Evolutionary conservation across 2,888 invertebrate genomes (phyloP), one percentile per base, ranked within the genome.

Genomic region (Dioctria linearis): DNA sequence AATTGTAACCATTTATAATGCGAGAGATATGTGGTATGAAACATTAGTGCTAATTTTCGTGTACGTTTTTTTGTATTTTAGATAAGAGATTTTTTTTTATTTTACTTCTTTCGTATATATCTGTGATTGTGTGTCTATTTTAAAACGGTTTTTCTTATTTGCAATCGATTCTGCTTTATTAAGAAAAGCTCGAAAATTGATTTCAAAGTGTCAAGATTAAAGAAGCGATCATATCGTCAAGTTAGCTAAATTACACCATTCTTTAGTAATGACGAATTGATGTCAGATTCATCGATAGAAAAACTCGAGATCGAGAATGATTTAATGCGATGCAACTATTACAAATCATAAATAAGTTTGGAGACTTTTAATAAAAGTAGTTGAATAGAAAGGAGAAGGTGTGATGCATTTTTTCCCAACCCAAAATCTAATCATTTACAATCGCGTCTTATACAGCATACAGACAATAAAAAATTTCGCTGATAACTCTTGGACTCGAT

Each of bases 1-100:
- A 37, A 93, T 95, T 83, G 86, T 92, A 73, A 92, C 93, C 9
- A 89, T 96, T 57, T 90, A 92, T 54, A 95, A 95, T 85, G 93
- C 93, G 85, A 90, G 89, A 85, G 91, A 96, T 25, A 25, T 25
- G 25, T 25, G 25, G 25, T 25, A 25, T 25, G 2, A 25, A 25
- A 25, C 25, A 25, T 25, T 25, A 25, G 25, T 25, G 25, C 25
- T 25, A 25, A 25, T 25, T 25, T 25, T 92, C 37, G 90, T 93
- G 86, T 95, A 95, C 87, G 90, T 91, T 78, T 86, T 25, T 93
- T 57, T 95, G 95, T 86, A 93, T 95, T 84, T 86, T 92, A 83
- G 91, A 94, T 94, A 90, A 90, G 25, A 25, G 25, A 25, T 25
- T 25, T 54, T 54, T 25, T 25, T 54, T 54, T 54, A 8, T 54